Base-by-base conservation (phyloP, 2,797 vertebrate species). In the Sarcoramphus papa region DNA sequence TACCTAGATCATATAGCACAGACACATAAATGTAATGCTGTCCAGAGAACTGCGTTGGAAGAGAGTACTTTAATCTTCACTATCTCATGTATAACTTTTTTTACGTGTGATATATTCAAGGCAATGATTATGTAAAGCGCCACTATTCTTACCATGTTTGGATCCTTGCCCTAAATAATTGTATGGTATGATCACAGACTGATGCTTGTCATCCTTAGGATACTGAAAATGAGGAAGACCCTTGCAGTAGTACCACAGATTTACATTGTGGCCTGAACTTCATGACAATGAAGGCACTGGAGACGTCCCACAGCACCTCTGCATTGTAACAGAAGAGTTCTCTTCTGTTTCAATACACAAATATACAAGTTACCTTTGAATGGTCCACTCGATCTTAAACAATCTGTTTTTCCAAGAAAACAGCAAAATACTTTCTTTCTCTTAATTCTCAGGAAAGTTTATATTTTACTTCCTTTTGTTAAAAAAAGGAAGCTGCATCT, bases 361-460 rank as follows among this genome's bases (percentile, higher is more conserved):
- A 47, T 22, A 67, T 6, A 33, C 1, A n/a, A 70, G 33, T 12
- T n/a, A 25, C 14, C 40, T 91, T 89, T 20, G 33, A 89, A 50
- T 25, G 12, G 5, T 59, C 4, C 33, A 19, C 23, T 67, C 0
- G 0, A n/a, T 47, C 24, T 45, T 64, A 72, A 85, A 67, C 4
- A 59, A 56, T 8, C 30, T n/a, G 5, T 10, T 91, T 57, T 54
- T 68, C 45, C n/a, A 90, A 72, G 23, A 43, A 74, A 78, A 75
- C 8, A 31, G 7, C 5, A 63, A 76, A 90, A 65, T 14, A n/a
- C 7, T 53, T 81, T 51, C 3, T 72, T 43, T 69, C 17, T 74
- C n/a, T 41, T 74, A 69, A n/a, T 57, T 82, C 27, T 60, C 43
- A 50, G 30, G 37, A 35, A 75, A 59, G 15, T 45, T 60, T 23